These are phyloP conservation scores for Harpalus rubripes DNA, from an alignment of 2,888 invertebrate genomes.

Conservation along the genomic window DNA sequence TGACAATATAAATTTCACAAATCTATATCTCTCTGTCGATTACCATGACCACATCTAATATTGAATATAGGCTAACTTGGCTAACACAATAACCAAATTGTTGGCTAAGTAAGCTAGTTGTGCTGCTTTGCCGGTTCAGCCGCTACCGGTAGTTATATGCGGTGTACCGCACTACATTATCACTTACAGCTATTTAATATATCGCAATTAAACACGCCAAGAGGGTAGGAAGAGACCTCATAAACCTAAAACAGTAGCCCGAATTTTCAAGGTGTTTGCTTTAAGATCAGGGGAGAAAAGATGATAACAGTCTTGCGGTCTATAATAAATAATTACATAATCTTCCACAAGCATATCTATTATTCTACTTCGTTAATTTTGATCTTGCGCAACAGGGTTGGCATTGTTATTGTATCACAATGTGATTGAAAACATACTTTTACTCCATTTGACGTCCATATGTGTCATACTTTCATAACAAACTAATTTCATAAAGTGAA, in stretches of 20 bases:
- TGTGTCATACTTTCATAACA: too few species aligned
- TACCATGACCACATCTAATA: background rate
- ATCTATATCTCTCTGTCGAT: too few species aligned
- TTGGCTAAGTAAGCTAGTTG: background rate
- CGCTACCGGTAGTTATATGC: conserved; percentile 28
- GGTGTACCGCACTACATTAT: conserved; percentile 31
- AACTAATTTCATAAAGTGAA: too few species aligned
- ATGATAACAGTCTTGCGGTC: background rate
- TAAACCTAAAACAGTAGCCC: background rate
- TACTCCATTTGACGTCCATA: too few species aligned
- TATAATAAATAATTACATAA: too few species aligned
- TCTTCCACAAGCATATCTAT: too few species aligned
- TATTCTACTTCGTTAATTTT: too few species aligned
- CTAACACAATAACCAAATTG: background rate
- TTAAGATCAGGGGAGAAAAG: background rate
- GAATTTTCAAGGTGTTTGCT: background rate
- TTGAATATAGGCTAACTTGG: background rate
- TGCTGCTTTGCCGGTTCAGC: background rate
- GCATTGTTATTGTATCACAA: too few species aligned
- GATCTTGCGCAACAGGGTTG: too few species aligned
- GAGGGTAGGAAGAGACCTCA: background rate
- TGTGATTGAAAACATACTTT: too few species aligned
- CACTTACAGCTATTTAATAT: conserved; percentile 33
- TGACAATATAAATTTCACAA: too few species aligned
- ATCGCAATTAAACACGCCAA: conserved; percentile 29